phyloP scores from a whole-genome alignment of 2,888 invertebrate species.

The Lithophane semibrunnea region DNA sequence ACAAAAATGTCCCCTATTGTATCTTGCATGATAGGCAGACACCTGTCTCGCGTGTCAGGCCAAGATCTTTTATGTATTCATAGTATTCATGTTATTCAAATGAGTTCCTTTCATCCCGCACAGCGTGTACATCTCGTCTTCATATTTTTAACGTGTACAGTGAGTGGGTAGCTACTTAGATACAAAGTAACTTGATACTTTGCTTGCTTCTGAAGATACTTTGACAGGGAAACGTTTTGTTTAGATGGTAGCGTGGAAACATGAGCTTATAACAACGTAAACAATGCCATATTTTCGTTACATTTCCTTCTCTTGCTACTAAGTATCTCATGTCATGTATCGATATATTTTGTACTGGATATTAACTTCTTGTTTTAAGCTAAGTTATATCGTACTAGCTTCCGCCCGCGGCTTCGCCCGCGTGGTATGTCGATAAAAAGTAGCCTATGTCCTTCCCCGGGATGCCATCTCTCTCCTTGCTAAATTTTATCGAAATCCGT shows the following conservation, averaged over 20 bases:
- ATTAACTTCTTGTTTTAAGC: neutral
- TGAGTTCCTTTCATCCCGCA: conserved; percentile 39
- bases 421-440: too few species aligned
- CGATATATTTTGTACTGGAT: conserved; percentile 20
- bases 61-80: conserved; percentile 49
- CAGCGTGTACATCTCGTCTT: conserved; percentile 23
- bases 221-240: neutral
- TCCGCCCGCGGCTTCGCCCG: too few species aligned
- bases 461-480: too few species aligned
- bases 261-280: conserved; percentile 20
- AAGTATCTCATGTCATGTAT: conserved; percentile 7
- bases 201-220: conserved; percentile 9
- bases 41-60: conserved; percentile 38
- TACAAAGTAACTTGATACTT: conserved; percentile 28
- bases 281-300: conserved; percentile 18
- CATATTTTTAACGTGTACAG: conserved; percentile 37
- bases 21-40: conserved; percentile 32
- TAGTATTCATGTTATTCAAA: conserved; percentile 47
- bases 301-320: conserved; percentile 3
- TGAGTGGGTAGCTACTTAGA: conserved; percentile 25
- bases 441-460: too few species aligned
- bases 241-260: conserved; percentile 24
- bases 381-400: neutral
- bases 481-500: too few species aligned
- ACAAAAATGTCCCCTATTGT: conserved; percentile 38